phyloP scores from a whole-genome alignment of 2,888 invertebrate genomes.

The Elaeidobius kamerunicus region DNA sequence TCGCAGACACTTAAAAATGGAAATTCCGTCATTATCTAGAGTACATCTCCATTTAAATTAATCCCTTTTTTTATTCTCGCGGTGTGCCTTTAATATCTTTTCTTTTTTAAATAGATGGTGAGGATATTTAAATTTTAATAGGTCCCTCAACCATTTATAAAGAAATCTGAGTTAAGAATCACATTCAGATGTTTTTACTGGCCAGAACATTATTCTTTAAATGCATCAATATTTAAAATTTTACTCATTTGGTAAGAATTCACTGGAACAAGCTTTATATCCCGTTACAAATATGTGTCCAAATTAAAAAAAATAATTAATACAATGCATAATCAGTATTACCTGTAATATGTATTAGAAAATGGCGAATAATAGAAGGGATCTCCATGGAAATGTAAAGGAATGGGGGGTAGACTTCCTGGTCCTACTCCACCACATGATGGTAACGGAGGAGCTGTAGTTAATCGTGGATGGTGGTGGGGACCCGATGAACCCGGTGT shows the following conservation, averaged over 20 bases:
- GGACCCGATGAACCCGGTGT: slow-evolving; percentile 44
- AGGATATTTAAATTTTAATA: slow-evolving; percentile 29
- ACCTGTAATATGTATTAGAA: slow-evolving; percentile 59
- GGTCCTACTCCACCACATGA: slow-evolving; percentile 13
- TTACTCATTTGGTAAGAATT: not conserved
- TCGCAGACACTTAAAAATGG: slow-evolving; percentile 30
- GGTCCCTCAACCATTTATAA: slow-evolving; percentile 7
- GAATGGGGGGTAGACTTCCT: too few relatives aligned
- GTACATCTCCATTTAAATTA: slow-evolving; percentile 30
- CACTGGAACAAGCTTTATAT: not conserved
- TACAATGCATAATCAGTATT: not conserved
- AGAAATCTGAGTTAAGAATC: too few relatives aligned
- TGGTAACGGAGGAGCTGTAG: slow-evolving; percentile 18
- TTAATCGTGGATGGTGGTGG: slow-evolving; percentile 45
- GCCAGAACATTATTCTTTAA: too few relatives aligned
- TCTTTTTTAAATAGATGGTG: slow-evolving; percentile 26
- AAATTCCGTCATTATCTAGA: slow-evolving; percentile 29
- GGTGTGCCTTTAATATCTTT: slow-evolving; percentile 30
- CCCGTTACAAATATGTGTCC: not conserved
- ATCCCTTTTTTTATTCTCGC: slow-evolving; percentile 27
- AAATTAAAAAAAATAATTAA: not conserved
- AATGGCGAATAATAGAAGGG: slow-evolving; percentile 60
- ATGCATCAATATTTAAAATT: not conserved
- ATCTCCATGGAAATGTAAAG: slow-evolving; percentile 52
- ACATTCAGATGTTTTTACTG: too few relatives aligned